Evolutionary conservation across 2,797 vertebrate species (phyloP).

Genomic region (Craterocephalus amniculus): DNA sequence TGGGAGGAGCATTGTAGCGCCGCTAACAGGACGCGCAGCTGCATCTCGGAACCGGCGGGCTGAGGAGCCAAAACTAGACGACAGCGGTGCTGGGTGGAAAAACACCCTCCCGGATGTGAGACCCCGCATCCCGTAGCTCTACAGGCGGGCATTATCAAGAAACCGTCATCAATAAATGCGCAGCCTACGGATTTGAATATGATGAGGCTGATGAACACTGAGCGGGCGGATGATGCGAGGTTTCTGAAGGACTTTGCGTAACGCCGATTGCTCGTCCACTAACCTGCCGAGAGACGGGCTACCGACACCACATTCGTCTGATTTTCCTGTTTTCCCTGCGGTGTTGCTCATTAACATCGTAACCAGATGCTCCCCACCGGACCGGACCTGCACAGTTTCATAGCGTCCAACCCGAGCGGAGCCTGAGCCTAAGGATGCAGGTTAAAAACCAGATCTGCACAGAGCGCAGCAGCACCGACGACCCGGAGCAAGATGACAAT

Average conservation of each 20-base stretch:
- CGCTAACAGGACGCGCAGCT: conserved; percentile 54
- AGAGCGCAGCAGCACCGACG: conserved; percentile 80
- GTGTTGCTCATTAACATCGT: conserved; percentile 55
- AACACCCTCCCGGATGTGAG: conserved; percentile 52
- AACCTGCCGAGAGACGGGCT: conserved; percentile 45
- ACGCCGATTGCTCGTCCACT: conserved; percentile 63
- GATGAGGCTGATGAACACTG: conserved; percentile 45
- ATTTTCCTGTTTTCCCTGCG: conserved; percentile 35
- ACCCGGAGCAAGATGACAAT: conserved; percentile 87
- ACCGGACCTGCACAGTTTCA: conserved; percentile 67
- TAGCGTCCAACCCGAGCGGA: conserved; percentile 72
- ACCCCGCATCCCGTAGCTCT: conserved; percentile 41
- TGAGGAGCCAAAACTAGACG: conserved; percentile 33
- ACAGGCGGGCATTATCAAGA: conserved; percentile 14
- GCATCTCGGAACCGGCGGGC: conserved; percentile 52
- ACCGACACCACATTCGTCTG: conserved; percentile 25
- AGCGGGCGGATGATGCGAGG: conserved; percentile 52
- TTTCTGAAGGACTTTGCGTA: conserved; percentile 62
- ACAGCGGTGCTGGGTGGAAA: conserved; percentile 26
- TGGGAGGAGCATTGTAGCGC: conserved; percentile 56
- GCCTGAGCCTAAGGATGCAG: conserved; percentile 84
- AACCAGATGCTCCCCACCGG: conserved; percentile 76
- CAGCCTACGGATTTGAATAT: conserved; percentile 53
- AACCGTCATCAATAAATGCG: conserved; percentile 42
- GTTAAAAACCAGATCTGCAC: conserved; percentile 83